Evolutionary conservation across 2,797 vertebrate genomes (phyloP).

Genomic region (Zalophus californianus): DNA sequence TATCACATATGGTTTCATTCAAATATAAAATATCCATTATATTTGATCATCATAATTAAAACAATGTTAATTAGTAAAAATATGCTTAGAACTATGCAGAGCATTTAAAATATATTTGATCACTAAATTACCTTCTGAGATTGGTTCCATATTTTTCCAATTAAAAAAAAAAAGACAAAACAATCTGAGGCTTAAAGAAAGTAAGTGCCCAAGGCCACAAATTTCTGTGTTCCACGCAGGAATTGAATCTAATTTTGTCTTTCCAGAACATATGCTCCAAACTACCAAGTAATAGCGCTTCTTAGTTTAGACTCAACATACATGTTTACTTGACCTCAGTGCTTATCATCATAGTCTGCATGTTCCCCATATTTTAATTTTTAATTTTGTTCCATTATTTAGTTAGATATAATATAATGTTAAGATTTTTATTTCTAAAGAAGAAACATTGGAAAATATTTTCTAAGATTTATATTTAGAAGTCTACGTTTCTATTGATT

Average conservation of each 20-base stretch:
- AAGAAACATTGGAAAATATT: background rate
- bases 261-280: background rate
- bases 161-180: background rate
- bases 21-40: background rate
- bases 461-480: background rate
- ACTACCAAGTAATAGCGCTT: background rate
- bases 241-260: background rate
- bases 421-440: constrained; percentile 8
- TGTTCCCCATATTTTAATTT: background rate
- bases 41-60: background rate
- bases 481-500: background rate
- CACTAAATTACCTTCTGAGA: background rate
- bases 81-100: background rate
- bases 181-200: background rate
- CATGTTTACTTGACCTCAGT: background rate
- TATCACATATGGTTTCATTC: background rate
- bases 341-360: background rate
- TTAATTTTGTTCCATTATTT: background rate
- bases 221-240: background rate
- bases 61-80: background rate
- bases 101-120: background rate
- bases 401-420: background rate
- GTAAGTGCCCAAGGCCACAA: background rate
- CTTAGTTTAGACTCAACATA: background rate
- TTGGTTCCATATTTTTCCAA: background rate